Percentiles rank a stretch among this genome's conserved stretches.
Conservation (phyloP, 2,797 vertebrate species). For the Acanthis flammea region DNA sequence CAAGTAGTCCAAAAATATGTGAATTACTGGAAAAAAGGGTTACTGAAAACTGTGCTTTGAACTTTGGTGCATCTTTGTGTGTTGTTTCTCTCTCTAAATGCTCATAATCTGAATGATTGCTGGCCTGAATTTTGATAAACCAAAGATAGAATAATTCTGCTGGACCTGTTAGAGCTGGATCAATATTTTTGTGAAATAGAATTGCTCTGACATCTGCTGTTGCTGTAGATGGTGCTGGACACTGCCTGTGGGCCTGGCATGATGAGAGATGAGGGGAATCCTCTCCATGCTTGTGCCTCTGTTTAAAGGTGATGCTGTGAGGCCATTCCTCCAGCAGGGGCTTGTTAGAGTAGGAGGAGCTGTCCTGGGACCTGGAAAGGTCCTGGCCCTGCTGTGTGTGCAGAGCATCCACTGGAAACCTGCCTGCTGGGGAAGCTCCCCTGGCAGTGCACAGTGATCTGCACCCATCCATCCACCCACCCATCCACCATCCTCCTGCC, state of each 20-base stretch:
- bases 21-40: background rate
- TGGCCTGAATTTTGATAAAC: background rate
- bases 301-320: fast-evolving
- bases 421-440: background rate
- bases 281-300: fast-evolving
- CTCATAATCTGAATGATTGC: too few species aligned
- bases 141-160: background rate
- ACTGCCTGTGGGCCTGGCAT: fast-evolving
- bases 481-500: too few species aligned
- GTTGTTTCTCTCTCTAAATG: background rate
- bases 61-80: background rate
- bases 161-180: background rate
- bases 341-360: background rate
- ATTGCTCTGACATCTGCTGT: background rate
- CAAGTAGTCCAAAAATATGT: background rate
- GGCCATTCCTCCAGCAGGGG: fast-evolving
- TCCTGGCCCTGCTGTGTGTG: background rate
- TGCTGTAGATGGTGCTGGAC: background rate
- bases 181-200: background rate
- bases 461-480: too few species aligned
- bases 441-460: background rate
- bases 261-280: background rate
- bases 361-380: background rate
- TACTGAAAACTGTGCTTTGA: background rate
- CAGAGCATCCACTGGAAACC: fast-evolving